These are phyloP conservation scores for Amphiprion ocellaris DNA, from an alignment of 2,113 vertebrate genomes.

Conservation along the genomic window DNA sequence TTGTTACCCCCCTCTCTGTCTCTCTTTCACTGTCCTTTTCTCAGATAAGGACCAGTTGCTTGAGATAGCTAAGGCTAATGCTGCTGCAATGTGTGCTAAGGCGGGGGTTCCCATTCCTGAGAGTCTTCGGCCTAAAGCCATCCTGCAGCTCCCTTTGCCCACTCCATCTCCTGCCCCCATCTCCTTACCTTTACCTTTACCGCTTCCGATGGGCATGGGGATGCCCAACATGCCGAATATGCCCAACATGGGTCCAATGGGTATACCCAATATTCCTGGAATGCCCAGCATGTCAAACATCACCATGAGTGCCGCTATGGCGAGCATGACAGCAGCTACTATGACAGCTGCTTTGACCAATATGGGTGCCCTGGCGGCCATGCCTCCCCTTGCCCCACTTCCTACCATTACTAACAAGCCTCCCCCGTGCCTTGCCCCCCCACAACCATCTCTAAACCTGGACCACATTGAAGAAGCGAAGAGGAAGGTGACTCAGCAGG, in stretches of 20 bases:
- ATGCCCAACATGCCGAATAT: conserved; percentile 79
- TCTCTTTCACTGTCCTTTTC: conserved; percentile 4
- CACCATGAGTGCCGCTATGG: conserved; percentile 86
- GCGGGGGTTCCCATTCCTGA: conserved; percentile 96
- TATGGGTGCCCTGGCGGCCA: conserved; percentile 86
- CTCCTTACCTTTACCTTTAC: conserved; percentile 84
- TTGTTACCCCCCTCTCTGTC: background rate
- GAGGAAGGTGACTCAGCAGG: conserved; percentile 94
- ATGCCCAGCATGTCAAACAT: conserved; percentile 86
- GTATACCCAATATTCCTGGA: conserved; percentile 78
- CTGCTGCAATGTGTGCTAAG: conserved; percentile 99
- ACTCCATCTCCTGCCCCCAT: conserved; percentile 83
- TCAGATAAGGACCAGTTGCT: conserved; percentile 98
- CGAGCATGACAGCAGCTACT: conserved; percentile 87
- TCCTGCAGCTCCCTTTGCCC: conserved; percentile 89
- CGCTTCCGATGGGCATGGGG: conserved; percentile 82
- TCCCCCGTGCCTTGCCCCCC: conserved; percentile 79
- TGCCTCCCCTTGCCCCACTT: conserved; percentile 85
- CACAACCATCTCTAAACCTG: conserved; percentile 82
- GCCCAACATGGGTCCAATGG: conserved; percentile 81
- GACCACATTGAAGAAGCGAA: conserved; percentile 88
- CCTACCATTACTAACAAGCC: conserved; percentile 88
- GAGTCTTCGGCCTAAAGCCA: conserved; percentile 93
- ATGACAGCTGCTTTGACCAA: conserved; percentile 87
- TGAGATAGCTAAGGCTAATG: conserved; percentile 99